Conservation (phyloP, 2,797 vertebrate species). For the Sebastes steindachneri region DNA sequence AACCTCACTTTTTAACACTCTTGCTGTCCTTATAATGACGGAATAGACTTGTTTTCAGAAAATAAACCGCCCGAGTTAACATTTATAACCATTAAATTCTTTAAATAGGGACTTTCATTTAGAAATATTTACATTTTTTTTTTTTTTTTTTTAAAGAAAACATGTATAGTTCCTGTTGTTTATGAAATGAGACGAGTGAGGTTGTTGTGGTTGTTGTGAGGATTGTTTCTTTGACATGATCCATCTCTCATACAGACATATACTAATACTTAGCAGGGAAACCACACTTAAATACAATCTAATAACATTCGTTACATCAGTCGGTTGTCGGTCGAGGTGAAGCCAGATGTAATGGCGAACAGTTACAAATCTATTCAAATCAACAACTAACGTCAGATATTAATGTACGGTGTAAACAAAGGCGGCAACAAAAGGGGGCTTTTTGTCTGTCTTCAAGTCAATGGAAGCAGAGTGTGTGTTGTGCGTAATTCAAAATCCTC, state of each 20-base stretch:
- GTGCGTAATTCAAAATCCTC: not conserved
- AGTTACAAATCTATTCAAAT: not conserved
- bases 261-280: not conserved
- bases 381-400: not conserved
- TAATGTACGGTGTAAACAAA: not conserved
- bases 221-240: constrained; percentile 12
- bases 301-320: constrained; percentile 21
- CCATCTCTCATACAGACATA: not conserved
- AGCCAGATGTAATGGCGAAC: not conserved
- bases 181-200: constrained; percentile 35
- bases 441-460: not conserved
- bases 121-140: constrained; percentile 48
- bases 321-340: not conserved
- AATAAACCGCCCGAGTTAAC: constrained; percentile 31
- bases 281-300: not conserved
- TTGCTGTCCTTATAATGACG: not conserved
- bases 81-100: constrained; percentile 28
- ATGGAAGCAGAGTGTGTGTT: not conserved
- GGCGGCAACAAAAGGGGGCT: not conserved
- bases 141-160: not conserved
- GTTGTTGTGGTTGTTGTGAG: constrained; percentile 56
- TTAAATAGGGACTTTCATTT: constrained; percentile 10
- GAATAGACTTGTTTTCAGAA: constrained; percentile 8
- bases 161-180: constrained; percentile 15
- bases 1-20: constrained; percentile 3